These are phyloP conservation scores for Habropoda laboriosa DNA, from an alignment of 1,140 invertebrate genomes.

Conservation along the genomic window DNA sequence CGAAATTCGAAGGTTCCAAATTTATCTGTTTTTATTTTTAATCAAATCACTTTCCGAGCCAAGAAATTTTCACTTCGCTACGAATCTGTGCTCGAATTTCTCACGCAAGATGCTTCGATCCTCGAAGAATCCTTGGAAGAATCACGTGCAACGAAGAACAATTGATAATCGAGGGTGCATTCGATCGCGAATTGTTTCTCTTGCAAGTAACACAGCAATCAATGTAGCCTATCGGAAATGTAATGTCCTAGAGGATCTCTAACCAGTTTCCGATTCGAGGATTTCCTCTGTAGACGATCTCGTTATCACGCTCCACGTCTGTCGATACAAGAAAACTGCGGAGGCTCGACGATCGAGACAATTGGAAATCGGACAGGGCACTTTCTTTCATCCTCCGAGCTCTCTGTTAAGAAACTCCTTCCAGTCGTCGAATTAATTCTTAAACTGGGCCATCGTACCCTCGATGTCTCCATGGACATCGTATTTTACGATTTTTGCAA, in stretches of 20 bases:
- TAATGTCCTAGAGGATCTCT: background rate
- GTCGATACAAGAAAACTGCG: background rate
- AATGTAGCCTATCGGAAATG: conserved; percentile 15
- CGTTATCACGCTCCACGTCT: conserved; percentile 2
- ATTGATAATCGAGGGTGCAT: background rate
- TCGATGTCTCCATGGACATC: background rate
- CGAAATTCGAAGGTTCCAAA: no score
- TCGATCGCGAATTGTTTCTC: background rate
- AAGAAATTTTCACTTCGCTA: background rate
- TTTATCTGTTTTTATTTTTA: no score
- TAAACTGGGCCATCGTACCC: background rate
- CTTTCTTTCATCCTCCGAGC: background rate
- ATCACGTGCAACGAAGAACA: background rate
- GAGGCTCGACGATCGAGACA: background rate
- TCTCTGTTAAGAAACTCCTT: background rate
- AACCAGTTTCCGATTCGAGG: background rate
- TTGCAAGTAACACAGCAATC: background rate
- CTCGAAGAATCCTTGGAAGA: no score
- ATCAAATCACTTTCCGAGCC: no score
- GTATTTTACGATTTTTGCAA: background rate
- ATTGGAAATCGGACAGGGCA: background rate
- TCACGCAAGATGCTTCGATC: background rate
- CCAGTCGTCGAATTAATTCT: background rate
- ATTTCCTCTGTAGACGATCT: conserved; percentile 8
- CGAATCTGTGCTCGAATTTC: background rate